Percentiles rank a stretch among this genome's conserved stretches.
Evolutionary conservation across 2,797 vertebrate genomes (phyloP).

Genomic region (Furcifer pardalis): DNA sequence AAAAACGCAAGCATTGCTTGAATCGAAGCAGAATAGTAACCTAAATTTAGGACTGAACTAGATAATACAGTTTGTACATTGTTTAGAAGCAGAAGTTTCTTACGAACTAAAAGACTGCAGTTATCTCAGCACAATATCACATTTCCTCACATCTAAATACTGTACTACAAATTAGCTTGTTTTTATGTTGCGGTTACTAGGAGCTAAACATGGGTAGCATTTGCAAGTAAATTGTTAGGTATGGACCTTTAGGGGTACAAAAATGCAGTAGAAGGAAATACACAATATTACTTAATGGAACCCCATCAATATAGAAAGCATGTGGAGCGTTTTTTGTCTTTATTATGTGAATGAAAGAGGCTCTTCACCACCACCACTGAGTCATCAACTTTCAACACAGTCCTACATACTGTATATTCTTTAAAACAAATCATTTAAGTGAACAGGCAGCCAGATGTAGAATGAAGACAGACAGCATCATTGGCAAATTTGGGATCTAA

Average conservation of each 20-base stretch:
- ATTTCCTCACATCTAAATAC: too few species aligned
- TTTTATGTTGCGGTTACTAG: too few species aligned
- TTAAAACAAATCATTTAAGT: background rate
- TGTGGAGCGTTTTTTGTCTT: background rate
- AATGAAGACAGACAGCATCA: fast-evolving
- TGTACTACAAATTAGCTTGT: too few species aligned
- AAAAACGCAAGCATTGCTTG: background rate
- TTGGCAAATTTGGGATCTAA: background rate
- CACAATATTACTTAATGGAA: too few species aligned
- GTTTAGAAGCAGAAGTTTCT: too few species aligned
- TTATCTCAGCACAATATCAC: too few species aligned
- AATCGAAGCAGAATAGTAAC: background rate
- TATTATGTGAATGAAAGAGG: fast-evolving
- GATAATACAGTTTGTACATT: too few species aligned
- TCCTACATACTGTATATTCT: background rate
- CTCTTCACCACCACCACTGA: fast-evolving
- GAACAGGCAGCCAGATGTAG: background rate
- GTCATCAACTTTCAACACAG: background rate
- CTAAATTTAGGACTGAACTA: background rate
- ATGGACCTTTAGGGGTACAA: too few species aligned
- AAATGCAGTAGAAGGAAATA: too few species aligned
- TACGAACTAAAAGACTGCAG: too few species aligned
- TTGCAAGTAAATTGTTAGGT: too few species aligned
- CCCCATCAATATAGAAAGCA: background rate
- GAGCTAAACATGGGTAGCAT: too few species aligned